Conservation (phyloP, 1,140 invertebrate genomes). For the Caerostris extrusa region DNA sequence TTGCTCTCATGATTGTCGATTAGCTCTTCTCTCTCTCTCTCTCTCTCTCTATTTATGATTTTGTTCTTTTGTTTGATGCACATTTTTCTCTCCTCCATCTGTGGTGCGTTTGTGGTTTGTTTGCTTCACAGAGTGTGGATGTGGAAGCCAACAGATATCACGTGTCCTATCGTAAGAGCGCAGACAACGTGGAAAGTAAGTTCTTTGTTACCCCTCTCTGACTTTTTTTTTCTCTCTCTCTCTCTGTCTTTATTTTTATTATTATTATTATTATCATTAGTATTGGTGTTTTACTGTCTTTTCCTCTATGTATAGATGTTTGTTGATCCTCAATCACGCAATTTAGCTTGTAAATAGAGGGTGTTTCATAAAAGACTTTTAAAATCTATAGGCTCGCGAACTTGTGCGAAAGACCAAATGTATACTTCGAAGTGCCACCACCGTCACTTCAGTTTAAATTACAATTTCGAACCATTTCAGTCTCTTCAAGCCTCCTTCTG, state of each 20-base stretch:
- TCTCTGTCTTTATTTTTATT: background rate
- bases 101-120: constrained; percentile 69
- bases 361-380: too few relatives aligned
- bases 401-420: too few relatives aligned
- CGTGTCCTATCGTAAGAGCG: constrained; percentile 71
- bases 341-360: too few relatives aligned
- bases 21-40: background rate
- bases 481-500: too few relatives aligned
- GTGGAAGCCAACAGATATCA: constrained; percentile 75
- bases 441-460: too few relatives aligned
- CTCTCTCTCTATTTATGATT: background rate
- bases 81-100: constrained; percentile 13
- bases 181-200: constrained; percentile 75
- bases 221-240: background rate
- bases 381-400: too few relatives aligned
- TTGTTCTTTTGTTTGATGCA: constrained; percentile 31
- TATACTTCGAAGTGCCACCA: too few relatives aligned
- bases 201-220: background rate
- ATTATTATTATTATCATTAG: too few relatives aligned
- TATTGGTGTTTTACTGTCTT: too few relatives aligned
- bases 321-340: too few relatives aligned
- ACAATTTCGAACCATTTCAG: too few relatives aligned
- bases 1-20: background rate
- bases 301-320: too few relatives aligned
- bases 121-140: constrained; percentile 76